Base-by-base conservation (phyloP, 2,797 vertebrate species). In the Cryptoprocta ferox region DNA sequence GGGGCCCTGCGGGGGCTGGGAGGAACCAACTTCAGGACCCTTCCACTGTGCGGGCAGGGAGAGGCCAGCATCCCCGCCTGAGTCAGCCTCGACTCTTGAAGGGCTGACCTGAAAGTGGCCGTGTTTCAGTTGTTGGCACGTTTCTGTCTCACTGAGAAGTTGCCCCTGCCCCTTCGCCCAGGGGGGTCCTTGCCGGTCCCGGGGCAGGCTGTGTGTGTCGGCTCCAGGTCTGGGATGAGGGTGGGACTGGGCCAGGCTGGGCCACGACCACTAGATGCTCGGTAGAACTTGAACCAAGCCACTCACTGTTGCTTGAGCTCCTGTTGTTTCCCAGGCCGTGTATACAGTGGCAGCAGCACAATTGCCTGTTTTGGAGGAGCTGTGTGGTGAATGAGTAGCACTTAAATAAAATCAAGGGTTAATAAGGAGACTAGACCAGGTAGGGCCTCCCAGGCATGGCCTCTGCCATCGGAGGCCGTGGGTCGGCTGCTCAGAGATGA, bases 231-330 rank as follows among this genome's bases (percentile, higher is more conserved):
- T 14, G 50, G 13, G 35, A 16, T 6, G 14, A 30, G 14, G 30
- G 0, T 3, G 42, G 21, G 5, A 18, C 5, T 5, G 2, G 28
- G 65, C 3, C 14, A 16, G 11, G 32, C 39, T 7, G 0, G 12
- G 14, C 16, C 11, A 1, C 9, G 65, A 35, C 39, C 12, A 65
- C 45, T 12, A 65, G 37, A 18, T 39, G 24, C 19, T 81, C 4
- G 5, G 0, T 12, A 16, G 12, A 42, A 65, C 8, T 15, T 68
- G 89, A 56, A 53, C 12, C n/a, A 13, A 63, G 18, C 32, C 66
- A 13, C 4, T 79, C n/a, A 53, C 24, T 9, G 0, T 39, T 18
- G 3, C 16, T 35, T 48, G 18, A 86, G 59, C 5, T 18, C 18
- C 75, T 45, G 3, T 28, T 26, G 16, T 32, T 37, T 39, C 68